Evolutionary conservation across 2,888 invertebrate genomes (phyloP).

Genomic region (Drosophila macrospina): DNA sequence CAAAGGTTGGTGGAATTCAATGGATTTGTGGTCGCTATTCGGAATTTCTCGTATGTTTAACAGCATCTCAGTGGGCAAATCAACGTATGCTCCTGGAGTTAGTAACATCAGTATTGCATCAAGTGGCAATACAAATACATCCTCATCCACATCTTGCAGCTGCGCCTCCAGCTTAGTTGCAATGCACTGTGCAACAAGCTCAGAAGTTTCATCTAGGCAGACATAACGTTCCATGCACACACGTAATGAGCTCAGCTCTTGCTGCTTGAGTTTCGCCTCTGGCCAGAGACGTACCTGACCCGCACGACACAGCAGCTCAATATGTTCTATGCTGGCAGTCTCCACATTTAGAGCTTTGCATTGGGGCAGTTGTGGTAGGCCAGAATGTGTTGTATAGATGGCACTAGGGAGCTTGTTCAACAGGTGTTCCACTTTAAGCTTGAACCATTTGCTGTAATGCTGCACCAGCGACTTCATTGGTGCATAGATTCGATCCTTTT

Average conservation of each 20-base stretch:
- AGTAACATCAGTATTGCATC: slow-evolving; percentile 78
- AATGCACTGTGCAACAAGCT: slow-evolving; percentile 9
- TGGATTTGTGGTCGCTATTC: slow-evolving; percentile 35
- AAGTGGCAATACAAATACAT: slow-evolving; percentile 62
- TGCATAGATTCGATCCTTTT: slow-evolving; percentile 64
- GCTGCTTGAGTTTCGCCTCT: slow-evolving; percentile 6
- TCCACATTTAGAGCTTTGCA: slow-evolving; percentile 53
- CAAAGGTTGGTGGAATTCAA: slow-evolving; percentile 75
- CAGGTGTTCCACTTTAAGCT: slow-evolving; percentile 29
- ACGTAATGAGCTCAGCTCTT: slow-evolving; percentile 53
- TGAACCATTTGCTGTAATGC: slow-evolving; percentile 71
- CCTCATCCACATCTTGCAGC: slow-evolving; percentile 14
- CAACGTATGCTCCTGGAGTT: slow-evolving; percentile 69
- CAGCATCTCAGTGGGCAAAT: slow-evolving; percentile 77
- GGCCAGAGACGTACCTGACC: slow-evolving; percentile 47
- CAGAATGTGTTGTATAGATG: slow-evolving; percentile 70
- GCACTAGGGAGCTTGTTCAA: slow-evolving; percentile 36
- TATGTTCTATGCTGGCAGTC: slow-evolving; percentile 54
- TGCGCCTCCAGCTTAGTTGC: slow-evolving; percentile 4
- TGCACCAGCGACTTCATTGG: slow-evolving; percentile 59
- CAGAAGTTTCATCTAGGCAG: background rate
- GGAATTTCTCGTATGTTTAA: slow-evolving; percentile 44
- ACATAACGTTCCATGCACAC: slow-evolving; percentile 59
- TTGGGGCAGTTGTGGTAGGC: slow-evolving; percentile 72
- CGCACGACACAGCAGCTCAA: slow-evolving; percentile 47